A percentile compares a stretch with the other conserved stretches of the same genome.
phyloP scores from a whole-genome alignment of 2,888 invertebrate genomes.

The Acheta domesticus region DNA sequence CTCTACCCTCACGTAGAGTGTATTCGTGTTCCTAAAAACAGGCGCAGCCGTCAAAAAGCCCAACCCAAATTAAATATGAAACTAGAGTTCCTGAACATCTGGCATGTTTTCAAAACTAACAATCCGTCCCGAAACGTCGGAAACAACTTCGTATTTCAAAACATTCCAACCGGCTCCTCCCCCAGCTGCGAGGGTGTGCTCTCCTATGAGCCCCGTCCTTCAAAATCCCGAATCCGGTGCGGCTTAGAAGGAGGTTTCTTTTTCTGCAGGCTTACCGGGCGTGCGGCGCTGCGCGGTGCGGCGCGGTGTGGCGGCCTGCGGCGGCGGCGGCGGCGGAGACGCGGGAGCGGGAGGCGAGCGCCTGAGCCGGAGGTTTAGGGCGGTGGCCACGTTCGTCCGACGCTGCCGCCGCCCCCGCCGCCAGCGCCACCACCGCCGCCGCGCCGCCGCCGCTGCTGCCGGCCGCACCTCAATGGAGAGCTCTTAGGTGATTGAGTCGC shows the following conservation, averaged over 20 bases:
- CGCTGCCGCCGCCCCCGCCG: not conserved
- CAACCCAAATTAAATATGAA: constrained; percentile 18
- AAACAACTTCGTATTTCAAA: constrained; percentile 11
- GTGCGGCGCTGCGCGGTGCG: not conserved
- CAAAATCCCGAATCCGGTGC: constrained; percentile 1
- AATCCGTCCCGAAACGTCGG: constrained; percentile 6
- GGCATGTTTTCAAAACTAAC: constrained; percentile 18
- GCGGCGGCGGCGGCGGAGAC: not conserved
- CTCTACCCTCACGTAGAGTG: too few species aligned
- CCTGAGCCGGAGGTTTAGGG: constrained; percentile 18
- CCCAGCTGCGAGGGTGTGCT: not conserved
- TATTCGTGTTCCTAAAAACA: not conserved
- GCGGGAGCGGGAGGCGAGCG: not conserved
- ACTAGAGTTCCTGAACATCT: constrained; percentile 1
- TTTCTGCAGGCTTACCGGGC: not conserved
- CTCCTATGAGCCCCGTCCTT: constrained; percentile 3
- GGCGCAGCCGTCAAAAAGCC: not conserved
- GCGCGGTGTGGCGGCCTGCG: not conserved
- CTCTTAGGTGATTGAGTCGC: constrained; percentile 18
- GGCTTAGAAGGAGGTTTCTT: constrained; percentile 18
- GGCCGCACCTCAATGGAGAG: constrained; percentile 10
- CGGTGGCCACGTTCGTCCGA: constrained; percentile 18
- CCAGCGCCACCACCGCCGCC: not conserved
- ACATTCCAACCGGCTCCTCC: not conserved
- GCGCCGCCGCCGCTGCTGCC: not conserved